Evolutionary conservation across 2,888 invertebrate genomes (phyloP).

Genomic region (Microctonus brassicae): DNA sequence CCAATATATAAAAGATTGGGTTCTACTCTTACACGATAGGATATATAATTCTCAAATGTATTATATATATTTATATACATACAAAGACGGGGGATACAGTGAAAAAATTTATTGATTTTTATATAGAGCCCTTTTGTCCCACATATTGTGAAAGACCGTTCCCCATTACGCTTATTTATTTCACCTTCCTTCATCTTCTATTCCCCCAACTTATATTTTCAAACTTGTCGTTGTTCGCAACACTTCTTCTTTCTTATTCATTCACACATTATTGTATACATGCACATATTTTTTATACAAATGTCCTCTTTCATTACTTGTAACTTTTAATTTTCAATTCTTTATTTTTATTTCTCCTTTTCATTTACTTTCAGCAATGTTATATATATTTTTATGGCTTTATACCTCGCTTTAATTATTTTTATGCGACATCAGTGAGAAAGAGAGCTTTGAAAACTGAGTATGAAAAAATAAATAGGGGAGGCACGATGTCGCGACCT

Average conservation of each 20-base stretch:
- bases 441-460: not conserved
- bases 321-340: constrained; percentile 21
- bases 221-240: not conserved
- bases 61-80: too few relatives aligned
- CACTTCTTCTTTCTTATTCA: not conserved
- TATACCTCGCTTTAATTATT: constrained; percentile 14
- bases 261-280: not conserved
- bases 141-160: constrained; percentile 46
- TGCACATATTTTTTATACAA: too few relatives aligned
- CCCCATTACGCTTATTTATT: not conserved
- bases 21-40: not conserved
- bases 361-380: not conserved
- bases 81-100: too few relatives aligned
- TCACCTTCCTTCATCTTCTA: constrained; percentile 15
- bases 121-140: constrained; percentile 57
- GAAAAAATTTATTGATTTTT: constrained; percentile 56
- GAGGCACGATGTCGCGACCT: constrained; percentile 20
- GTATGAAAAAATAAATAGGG: constrained; percentile 1
- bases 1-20: not conserved
- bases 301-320: constrained; percentile 35
- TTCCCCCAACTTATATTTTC: not conserved
- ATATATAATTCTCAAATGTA: too few relatives aligned
- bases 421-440: constrained; percentile 10
- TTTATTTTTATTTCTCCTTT: constrained; percentile 11
- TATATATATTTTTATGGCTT: not conserved